A percentile compares a stretch with the other conserved stretches of the same genome.
phyloP scores from a whole-genome alignment of 2,888 invertebrate genomes.

The Tipula vernalis region DNA sequence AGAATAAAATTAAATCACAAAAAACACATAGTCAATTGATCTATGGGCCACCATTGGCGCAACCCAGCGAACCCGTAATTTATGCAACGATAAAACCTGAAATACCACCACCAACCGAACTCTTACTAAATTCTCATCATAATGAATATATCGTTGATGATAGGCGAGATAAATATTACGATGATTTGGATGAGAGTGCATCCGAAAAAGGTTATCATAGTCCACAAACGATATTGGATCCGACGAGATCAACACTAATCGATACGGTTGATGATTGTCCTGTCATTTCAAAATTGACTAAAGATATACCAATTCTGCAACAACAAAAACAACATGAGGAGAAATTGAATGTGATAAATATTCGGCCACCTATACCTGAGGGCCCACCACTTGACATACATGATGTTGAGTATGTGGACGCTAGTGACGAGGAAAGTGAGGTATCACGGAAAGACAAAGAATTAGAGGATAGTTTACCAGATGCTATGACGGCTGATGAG shows the following conservation, averaged over 20 bases:
- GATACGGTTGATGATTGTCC: slow-evolving; percentile 11
- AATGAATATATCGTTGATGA: slow-evolving; percentile 9
- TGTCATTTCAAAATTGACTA: not conserved
- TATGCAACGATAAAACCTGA: slow-evolving; percentile 36
- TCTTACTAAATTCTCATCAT: slow-evolving; percentile 21
- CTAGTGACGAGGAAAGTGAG: slow-evolving; percentile 39
- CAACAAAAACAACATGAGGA: slow-evolving; percentile 19
- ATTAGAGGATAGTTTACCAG: slow-evolving; percentile 32
- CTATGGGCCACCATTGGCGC: not conserved
- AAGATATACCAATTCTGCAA: not conserved
- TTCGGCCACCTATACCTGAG: slow-evolving; percentile 31
- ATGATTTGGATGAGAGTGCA: slow-evolving; percentile 9
- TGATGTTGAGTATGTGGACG: slow-evolving; percentile 45
- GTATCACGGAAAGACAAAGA: slow-evolving; percentile 23
- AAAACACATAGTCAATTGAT: slow-evolving; percentile 6
- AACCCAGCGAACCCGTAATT: slow-evolving; percentile 23
- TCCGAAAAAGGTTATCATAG: slow-evolving; percentile 15
- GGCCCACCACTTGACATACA: slow-evolving; percentile 43
- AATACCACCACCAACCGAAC: slow-evolving; percentile 22
- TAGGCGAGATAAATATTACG: not conserved
- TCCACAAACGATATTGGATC: slow-evolving; percentile 23
- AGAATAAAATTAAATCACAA: not conserved
- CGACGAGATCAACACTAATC: slow-evolving; percentile 34
- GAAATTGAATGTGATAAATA: slow-evolving; percentile 24
- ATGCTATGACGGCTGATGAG: slow-evolving; percentile 72